Conservation (phyloP, 2,888 invertebrate species). For the Stenoptilia bipunctidactyla region DNA sequence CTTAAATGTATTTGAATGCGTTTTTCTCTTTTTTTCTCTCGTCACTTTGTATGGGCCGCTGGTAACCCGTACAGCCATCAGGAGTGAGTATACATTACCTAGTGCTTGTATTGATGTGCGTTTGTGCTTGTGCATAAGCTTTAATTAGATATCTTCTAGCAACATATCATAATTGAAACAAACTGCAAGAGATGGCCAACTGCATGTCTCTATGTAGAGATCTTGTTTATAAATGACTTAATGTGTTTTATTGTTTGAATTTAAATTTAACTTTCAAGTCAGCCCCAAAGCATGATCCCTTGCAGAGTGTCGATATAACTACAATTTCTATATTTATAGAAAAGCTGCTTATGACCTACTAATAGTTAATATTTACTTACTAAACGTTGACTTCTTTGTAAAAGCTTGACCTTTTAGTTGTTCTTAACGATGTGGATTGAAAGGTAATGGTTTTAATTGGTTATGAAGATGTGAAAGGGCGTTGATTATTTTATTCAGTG, state of each 20-base stretch:
- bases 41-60: constrained; percentile 79
- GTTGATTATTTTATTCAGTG: constrained; percentile 59
- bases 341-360: constrained; percentile 48
- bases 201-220: constrained; percentile 44
- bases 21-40: constrained; percentile 73
- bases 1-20: constrained; percentile 73
- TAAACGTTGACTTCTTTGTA: constrained; percentile 66
- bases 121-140: constrained; percentile 69
- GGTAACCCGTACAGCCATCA: constrained; percentile 76
- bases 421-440: constrained; percentile 67
- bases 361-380: constrained; percentile 51
- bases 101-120: constrained; percentile 68
- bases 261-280: constrained; percentile 33
- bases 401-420: constrained; percentile 66
- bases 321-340: constrained; percentile 36
- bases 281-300: constrained; percentile 55
- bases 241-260: constrained; percentile 31
- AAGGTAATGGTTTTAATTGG: constrained; percentile 69
- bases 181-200: constrained; percentile 60
- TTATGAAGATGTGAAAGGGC: constrained; percentile 66
- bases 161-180: constrained; percentile 39
- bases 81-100: constrained; percentile 78
- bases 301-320: constrained; percentile 47
- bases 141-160: constrained; percentile 59
- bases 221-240: constrained; percentile 35